phyloP scores from a whole-genome alignment of 2,888 invertebrate genomes.

The Gonocerus acuteangulatus region DNA sequence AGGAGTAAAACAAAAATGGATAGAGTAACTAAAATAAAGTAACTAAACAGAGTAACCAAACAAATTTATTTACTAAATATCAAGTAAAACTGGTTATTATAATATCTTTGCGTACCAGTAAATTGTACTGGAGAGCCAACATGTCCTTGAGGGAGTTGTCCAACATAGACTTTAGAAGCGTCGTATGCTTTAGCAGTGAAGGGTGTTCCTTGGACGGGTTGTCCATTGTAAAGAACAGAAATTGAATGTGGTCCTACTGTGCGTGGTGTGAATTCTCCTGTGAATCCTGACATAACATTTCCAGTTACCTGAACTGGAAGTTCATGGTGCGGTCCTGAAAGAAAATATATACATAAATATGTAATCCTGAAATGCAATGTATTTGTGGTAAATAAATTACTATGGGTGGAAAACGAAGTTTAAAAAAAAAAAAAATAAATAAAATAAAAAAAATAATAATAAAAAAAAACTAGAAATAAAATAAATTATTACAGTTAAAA shows the following conservation, averaged over 20 bases:
- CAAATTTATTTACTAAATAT: too few relatives aligned
- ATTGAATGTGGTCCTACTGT: conserved; percentile 90
- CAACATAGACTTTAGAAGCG: conserved; percentile 76
- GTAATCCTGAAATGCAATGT: neutral
- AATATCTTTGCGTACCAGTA: too few relatives aligned
- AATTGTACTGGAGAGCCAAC: conserved; percentile 90
- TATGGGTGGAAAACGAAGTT: neutral
- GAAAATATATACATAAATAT: conserved; percentile 1
- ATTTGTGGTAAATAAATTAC: too few relatives aligned
- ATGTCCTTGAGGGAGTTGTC: conserved; percentile 68
- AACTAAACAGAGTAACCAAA: too few relatives aligned
- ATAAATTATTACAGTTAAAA: too few relatives aligned
- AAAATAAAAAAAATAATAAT: too few relatives aligned
- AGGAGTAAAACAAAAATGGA: too few relatives aligned
- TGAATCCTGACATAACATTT: conserved; percentile 77
- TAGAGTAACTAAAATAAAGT: too few relatives aligned
- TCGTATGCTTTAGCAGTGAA: conserved; percentile 90
- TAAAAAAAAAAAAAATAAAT: neutral
- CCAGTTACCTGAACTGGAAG: conserved; percentile 83
- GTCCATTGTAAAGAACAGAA: conserved; percentile 83
- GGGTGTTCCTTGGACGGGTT: conserved; percentile 80
- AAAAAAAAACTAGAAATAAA: too few relatives aligned
- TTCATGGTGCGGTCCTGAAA: conserved; percentile 68
- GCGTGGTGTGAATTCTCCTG: conserved; percentile 83
- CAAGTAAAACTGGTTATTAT: too few relatives aligned